Conservation (phyloP, 2,797 vertebrate genomes). For the Cossypha niveicapilla region DNA sequence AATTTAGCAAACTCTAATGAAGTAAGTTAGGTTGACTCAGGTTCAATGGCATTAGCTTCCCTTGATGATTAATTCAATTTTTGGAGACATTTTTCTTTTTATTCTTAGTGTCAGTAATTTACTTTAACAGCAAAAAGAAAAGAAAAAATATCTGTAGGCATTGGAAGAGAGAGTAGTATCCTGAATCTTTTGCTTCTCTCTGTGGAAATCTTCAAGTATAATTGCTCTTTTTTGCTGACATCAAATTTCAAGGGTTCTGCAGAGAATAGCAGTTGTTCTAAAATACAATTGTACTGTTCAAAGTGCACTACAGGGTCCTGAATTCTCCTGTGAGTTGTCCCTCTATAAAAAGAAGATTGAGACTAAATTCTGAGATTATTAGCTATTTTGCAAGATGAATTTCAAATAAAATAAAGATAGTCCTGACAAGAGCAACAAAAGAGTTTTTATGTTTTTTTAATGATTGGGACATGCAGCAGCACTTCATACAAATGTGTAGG, state of each 20-base stretch:
- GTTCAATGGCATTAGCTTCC: neutral
- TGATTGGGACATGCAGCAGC: neutral
- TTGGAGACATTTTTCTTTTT: neutral
- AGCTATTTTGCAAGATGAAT: neutral
- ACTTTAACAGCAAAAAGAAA: neutral
- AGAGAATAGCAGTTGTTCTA: slow-evolving; percentile 7
- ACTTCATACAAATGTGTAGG: neutral
- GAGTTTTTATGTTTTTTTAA: neutral
- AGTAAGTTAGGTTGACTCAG: neutral
- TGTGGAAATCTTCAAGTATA: slow-evolving; percentile 18
- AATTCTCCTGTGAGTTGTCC: neutral
- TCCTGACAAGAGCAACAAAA: neutral
- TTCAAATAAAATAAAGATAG: neutral
- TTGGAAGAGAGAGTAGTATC: neutral
- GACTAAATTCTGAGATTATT: neutral
- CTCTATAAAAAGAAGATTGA: neutral
- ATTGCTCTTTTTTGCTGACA: slow-evolving; percentile 18
- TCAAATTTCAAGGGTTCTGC: slow-evolving; percentile 2
- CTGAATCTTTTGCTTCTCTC: slow-evolving; percentile 7
- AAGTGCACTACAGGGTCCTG: neutral
- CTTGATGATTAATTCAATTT: slow-evolving; percentile 10
- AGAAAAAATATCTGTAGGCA: neutral
- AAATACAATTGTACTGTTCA: slow-evolving; percentile 14
- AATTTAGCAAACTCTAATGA: neutral
- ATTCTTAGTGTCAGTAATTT: neutral